Conservation (phyloP, 2,888 invertebrate genomes). For the Ophion ellenae region DNA sequence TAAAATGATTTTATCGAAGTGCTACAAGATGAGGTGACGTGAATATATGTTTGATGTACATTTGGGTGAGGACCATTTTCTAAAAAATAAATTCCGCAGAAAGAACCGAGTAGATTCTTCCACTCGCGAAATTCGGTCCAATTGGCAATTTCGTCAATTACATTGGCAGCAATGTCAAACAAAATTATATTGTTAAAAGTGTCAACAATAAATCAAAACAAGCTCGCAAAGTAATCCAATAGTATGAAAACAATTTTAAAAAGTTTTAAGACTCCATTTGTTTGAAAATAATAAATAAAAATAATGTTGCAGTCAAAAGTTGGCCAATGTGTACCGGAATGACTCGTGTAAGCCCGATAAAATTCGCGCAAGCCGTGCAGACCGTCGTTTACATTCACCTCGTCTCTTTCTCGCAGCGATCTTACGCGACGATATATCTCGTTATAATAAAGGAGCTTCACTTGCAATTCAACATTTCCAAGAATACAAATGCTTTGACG, state of each 20-base stretch:
- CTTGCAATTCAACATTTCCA: conserved; percentile 42
- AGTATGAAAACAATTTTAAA: background rate
- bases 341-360: background rate
- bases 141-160: too few relatives aligned
- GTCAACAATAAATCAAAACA: too few relatives aligned
- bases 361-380: background rate
- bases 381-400: conserved; percentile 29
- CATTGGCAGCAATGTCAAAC: too few relatives aligned
- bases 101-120: too few relatives aligned
- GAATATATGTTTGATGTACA: too few relatives aligned
- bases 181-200: too few relatives aligned
- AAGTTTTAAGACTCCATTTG: background rate
- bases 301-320: background rate
- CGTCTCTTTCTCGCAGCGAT: conserved; percentile 26
- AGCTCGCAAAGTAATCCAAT: too few relatives aligned
- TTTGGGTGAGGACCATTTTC: too few relatives aligned
- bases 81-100: too few relatives aligned
- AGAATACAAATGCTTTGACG: conserved; percentile 55
- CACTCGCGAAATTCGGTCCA: too few relatives aligned
- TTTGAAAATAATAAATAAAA: background rate
- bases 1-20: too few relatives aligned
- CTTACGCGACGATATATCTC: conserved; percentile 7
- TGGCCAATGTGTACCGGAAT: background rate
- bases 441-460: conserved; percentile 30
- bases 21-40: too few relatives aligned